Evolutionary conservation across 2,113 vertebrate species (phyloP), one percentile per base, ranked within the genome.

Genomic region (Rousettus leschenaultii): DNA sequence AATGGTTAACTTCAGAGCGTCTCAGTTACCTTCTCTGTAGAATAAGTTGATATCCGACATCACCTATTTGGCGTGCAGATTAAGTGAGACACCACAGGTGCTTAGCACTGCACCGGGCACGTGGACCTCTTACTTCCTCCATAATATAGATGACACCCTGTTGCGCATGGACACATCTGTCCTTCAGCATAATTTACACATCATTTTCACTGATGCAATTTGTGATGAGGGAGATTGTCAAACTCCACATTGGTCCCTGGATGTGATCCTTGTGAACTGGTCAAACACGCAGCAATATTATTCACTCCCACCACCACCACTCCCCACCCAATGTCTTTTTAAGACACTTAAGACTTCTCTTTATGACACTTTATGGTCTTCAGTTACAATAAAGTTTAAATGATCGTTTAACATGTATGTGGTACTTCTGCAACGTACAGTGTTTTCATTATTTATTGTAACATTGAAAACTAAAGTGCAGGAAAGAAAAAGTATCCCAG

Each of bases 401-500:
- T 45, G 30, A 91, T 71, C 77, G 21, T 86, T 30, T 86, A 51
- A 89, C 87, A 97, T 65, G 45, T 66, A 15, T 4, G 14, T 11
- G 89, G 82, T 85, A 70, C 1, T 0, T 89, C 92, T 57, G 15
- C 91, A 88, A 0, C 28, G 6, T 57, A 11, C 86, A 57, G 82
- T 89, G 86, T 97, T 96, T 91, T 70, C 66, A 77, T 96, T 89
- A 35, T 97, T 96, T 92, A 59, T 61, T 53, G 86, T 68, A 94
- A 79, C 90, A 9, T 3, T 0, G 80, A 97, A 95, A 96, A 95
- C 91, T 77, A 1, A 70, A 73, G 24, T n/a, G 84, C 65, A 30
- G 68, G 45, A 94, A 40, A 90, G 40, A 3, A 59, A 33, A 92
- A 86, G 95, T 92, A 98, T 98, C 98, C 97, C 98, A 97, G 98